These are phyloP conservation scores for Epinephelus cyanopodus DNA, from an alignment of 2,113 vertebrate species.

Conservation along the genomic window DNA sequence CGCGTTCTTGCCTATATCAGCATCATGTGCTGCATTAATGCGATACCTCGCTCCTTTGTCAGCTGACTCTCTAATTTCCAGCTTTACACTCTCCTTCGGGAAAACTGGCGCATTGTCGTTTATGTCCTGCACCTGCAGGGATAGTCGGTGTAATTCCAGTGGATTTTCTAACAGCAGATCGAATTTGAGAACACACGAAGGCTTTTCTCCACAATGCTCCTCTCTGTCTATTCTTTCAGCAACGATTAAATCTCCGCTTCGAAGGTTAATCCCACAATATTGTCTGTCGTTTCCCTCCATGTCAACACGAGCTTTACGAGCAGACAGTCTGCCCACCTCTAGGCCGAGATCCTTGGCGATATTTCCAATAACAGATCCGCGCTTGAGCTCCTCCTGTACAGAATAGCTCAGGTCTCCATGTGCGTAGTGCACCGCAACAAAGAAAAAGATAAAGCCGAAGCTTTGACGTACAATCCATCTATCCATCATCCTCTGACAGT, in stretches of 20 bases:
- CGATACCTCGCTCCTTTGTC: constrained; percentile 75
- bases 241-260: constrained; percentile 82
- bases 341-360: constrained; percentile 85
- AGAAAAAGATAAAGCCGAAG: constrained; percentile 44
- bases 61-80: constrained; percentile 82
- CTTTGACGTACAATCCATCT: background rate
- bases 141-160: constrained; percentile 75
- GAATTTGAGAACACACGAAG: constrained; percentile 79
- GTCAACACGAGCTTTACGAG: constrained; percentile 79
- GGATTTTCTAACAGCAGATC: constrained; percentile 81
- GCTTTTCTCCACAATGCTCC: constrained; percentile 78
- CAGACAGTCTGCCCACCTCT: constrained; percentile 70
- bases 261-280: constrained; percentile 72
- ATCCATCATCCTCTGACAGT: background rate
- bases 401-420: constrained; percentile 81
- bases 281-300: constrained; percentile 47
- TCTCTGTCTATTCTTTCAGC: constrained; percentile 87
- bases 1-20: constrained; percentile 76
- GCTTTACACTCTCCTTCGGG: constrained; percentile 49
- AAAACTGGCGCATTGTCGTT: constrained; percentile 87
- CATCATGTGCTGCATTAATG: constrained; percentile 80
- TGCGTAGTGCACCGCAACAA: constrained; percentile 31
- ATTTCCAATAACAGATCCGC: constrained; percentile 84
- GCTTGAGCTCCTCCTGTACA: constrained; percentile 85
- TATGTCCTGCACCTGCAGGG: constrained; percentile 83